Evolutionary conservation across 2,888 invertebrate species (phyloP).

Genomic region (Willowsia nigromaculata): DNA sequence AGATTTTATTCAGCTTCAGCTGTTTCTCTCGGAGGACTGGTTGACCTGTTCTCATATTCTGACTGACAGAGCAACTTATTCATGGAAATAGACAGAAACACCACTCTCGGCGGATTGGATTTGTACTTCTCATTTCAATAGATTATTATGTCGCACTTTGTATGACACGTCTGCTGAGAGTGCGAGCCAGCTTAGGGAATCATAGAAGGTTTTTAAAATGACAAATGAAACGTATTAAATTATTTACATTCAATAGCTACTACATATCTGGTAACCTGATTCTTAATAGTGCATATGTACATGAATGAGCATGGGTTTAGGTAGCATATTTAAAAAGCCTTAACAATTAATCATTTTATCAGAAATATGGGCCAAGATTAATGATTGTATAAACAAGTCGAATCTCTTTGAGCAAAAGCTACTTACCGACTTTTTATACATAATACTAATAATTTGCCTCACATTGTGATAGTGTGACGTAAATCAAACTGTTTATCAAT

Average conservation of each 20-base stretch:
- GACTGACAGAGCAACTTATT: background rate
- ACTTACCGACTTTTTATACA: background rate
- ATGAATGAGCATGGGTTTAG: background rate
- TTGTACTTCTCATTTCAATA: background rate
- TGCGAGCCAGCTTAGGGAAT: too few species aligned
- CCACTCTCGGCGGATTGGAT: background rate
- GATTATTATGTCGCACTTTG: background rate
- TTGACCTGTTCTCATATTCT: slow-evolving; percentile 27
- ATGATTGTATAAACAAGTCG: slow-evolving; percentile 46
- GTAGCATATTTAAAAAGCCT: background rate
- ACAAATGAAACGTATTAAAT: slow-evolving; percentile 1
- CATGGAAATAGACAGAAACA: background rate
- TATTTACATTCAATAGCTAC: background rate
- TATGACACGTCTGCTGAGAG: background rate
- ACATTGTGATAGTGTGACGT: background rate
- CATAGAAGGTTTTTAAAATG: background rate
- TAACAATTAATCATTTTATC: slow-evolving; percentile 1
- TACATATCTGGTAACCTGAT: background rate
- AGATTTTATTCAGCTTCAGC: background rate
- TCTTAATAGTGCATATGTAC: background rate
- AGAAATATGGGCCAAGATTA: slow-evolving; percentile 54
- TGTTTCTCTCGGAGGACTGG: slow-evolving; percentile 43
- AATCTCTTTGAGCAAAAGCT: background rate
- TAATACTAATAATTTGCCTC: background rate
- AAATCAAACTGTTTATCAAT: background rate